A percentile compares a stretch with the other conserved stretches of the same genome.
phyloP scores from a whole-genome alignment of 2,113 vertebrate species.

The Sander vitreus region DNA sequence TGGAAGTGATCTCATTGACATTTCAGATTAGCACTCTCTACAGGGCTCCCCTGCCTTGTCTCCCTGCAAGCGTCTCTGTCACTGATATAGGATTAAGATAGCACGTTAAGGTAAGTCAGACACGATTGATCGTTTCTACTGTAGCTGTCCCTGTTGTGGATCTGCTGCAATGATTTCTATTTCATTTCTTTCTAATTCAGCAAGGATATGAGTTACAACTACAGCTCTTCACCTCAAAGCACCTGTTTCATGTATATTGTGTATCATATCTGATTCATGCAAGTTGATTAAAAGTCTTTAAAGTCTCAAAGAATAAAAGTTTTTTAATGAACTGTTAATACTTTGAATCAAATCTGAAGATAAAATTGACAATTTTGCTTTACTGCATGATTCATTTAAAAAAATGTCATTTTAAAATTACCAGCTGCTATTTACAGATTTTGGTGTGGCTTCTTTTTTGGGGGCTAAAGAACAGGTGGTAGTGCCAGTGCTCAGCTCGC shows the following conservation, averaged over 20 bases:
- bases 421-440: conserved; percentile 70
- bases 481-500: conserved; percentile 36
- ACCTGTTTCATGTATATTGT: neutral
- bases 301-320: neutral
- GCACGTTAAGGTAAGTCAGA: conserved; percentile 46
- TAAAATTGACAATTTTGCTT: neutral
- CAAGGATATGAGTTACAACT: neutral
- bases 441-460: conserved; percentile 61
- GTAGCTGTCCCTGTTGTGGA: neutral
- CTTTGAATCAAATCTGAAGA: neutral
- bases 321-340: neutral
- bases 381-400: neutral
- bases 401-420: conserved; percentile 41
- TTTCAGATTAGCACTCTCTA: conserved; percentile 54
- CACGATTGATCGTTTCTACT: conserved; percentile 11
- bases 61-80: conserved; percentile 10
- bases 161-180: neutral
- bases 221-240: neutral
- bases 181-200: no score
- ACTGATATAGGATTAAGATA: conserved; percentile 41
- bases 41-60: conserved; percentile 19
- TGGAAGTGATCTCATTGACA: conserved; percentile 46
- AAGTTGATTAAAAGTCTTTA: neutral
- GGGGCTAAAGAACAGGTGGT: conserved; percentile 68
- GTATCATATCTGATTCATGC: neutral